phyloP scores from a whole-genome alignment of 2,113 vertebrate genomes.

The Micromys minutus region DNA sequence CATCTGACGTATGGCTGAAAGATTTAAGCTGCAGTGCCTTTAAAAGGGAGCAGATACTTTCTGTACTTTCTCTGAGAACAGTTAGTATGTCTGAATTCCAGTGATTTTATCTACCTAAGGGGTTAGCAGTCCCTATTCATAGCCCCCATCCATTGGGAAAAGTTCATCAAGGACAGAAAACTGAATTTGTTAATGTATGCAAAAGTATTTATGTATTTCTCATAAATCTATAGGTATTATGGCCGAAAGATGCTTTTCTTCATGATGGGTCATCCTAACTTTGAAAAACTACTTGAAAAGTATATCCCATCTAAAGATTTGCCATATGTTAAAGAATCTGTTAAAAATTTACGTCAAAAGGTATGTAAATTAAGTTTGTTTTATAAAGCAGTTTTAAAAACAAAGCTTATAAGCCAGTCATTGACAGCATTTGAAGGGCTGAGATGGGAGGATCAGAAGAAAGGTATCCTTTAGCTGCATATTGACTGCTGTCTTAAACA shows the following conservation, averaged over 20 bases:
- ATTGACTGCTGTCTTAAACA: not conserved
- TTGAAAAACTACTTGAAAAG: slow-evolving; percentile 94
- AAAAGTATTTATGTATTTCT: slow-evolving; percentile 53
- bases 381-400: slow-evolving; percentile 32
- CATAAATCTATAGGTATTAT: slow-evolving; percentile 88
- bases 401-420: slow-evolving; percentile 10
- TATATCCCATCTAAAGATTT: slow-evolving; percentile 91
- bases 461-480: not conserved
- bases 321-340: slow-evolving; percentile 89
- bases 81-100: not conserved
- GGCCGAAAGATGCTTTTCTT: slow-evolving; percentile 94
- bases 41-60: not conserved
- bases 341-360: slow-evolving; percentile 92
- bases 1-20: not conserved
- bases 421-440: not conserved
- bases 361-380: slow-evolving; percentile 81
- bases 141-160: not conserved
- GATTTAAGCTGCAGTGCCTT: slow-evolving; percentile 11
- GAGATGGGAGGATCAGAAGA: not conserved
- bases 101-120: not conserved
- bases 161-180: slow-evolving; percentile 5
- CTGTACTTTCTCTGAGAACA: not conserved
- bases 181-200: slow-evolving; percentile 8
- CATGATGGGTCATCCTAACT: slow-evolving; percentile 91
- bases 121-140: not conserved